These are phyloP conservation scores for Aphidius gifuensis DNA, from an alignment of 1,140 invertebrate genomes.

Conservation along the genomic window DNA sequence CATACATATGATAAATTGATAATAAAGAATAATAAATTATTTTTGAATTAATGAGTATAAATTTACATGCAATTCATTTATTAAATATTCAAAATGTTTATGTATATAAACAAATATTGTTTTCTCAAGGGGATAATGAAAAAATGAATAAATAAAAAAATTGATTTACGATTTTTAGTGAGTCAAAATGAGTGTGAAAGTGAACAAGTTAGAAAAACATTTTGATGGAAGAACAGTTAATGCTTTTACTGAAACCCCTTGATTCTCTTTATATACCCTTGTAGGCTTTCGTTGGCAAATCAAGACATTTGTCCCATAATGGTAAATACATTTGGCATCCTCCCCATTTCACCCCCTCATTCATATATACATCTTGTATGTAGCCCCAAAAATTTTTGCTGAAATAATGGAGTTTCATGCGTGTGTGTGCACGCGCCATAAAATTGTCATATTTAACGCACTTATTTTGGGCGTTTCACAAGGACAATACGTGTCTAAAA, in stretches of 20 bases:
- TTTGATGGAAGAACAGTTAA: slow-evolving; percentile 36
- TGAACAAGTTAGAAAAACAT: slow-evolving; percentile 41
- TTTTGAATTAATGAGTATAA: too few species aligned
- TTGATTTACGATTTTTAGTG: slow-evolving; percentile 5
- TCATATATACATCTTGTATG: slow-evolving; percentile 30
- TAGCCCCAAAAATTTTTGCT: slow-evolving; percentile 11
- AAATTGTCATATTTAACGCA: neutral
- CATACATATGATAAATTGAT: too few species aligned
- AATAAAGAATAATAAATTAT: too few species aligned
- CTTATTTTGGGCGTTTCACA: slow-evolving; percentile 12
- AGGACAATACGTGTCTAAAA: slow-evolving; percentile 2
- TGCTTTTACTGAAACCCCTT: slow-evolving; percentile 43
- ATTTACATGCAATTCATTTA: too few species aligned
- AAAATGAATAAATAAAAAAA: slow-evolving; percentile 1
- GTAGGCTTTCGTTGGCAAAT: slow-evolving; percentile 36
- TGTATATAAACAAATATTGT: too few species aligned
- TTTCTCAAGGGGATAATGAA: too few species aligned
- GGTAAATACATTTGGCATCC: slow-evolving; percentile 45
- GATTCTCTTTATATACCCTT: slow-evolving; percentile 30
- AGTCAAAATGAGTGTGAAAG: slow-evolving; percentile 16
- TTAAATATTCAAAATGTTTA: too few species aligned
- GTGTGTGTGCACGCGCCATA: slow-evolving; percentile 18
- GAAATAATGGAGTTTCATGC: slow-evolving; percentile 13
- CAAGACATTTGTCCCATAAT: slow-evolving; percentile 45
- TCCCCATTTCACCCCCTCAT: slow-evolving; percentile 11